phyloP scores from a whole-genome alignment of 2,888 invertebrate genomes.

The Flexamia atlantica region DNA sequence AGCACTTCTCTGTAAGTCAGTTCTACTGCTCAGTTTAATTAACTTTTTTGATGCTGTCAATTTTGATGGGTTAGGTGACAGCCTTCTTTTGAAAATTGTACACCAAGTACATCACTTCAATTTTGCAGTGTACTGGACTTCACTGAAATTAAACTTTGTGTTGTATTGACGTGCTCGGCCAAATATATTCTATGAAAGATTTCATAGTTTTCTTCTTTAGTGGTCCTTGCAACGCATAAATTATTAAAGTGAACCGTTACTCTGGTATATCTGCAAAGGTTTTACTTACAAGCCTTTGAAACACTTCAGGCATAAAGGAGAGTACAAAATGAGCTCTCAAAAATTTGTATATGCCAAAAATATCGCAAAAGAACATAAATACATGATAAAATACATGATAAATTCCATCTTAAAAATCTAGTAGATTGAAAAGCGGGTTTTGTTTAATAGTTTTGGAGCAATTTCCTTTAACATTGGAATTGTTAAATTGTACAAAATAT shows the following conservation, averaged over 20 bases:
- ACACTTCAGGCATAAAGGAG: constrained; percentile 27
- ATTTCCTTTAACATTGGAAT: constrained; percentile 50
- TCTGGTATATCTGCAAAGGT: constrained; percentile 46
- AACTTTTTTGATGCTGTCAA: too few species aligned
- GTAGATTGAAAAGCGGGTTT: constrained; percentile 37
- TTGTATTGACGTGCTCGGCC: background rate
- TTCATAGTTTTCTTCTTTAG: constrained; percentile 40
- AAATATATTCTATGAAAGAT: background rate
- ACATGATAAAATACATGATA: constrained; percentile 60
- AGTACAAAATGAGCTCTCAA: constrained; percentile 61
- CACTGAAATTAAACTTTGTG: constrained; percentile 6
- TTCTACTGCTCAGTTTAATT: too few species aligned
- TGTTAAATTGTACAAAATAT: constrained; percentile 23
- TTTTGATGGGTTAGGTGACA: too few species aligned
- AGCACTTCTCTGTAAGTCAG: too few species aligned
- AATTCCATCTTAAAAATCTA: constrained; percentile 64
- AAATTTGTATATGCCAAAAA: constrained; percentile 63
- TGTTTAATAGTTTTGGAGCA: constrained; percentile 33
- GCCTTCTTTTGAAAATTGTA: background rate
- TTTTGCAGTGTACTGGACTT: background rate
- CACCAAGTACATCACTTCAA: background rate
- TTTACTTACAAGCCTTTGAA: constrained; percentile 29
- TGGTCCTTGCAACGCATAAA: constrained; percentile 23
- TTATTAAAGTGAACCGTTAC: constrained; percentile 46
- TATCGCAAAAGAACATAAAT: constrained; percentile 63